Percentiles rank a stretch among this genome's conserved stretches.
Conservation (phyloP, 1,140 invertebrate species). For the Brachionus sp. region DNA sequence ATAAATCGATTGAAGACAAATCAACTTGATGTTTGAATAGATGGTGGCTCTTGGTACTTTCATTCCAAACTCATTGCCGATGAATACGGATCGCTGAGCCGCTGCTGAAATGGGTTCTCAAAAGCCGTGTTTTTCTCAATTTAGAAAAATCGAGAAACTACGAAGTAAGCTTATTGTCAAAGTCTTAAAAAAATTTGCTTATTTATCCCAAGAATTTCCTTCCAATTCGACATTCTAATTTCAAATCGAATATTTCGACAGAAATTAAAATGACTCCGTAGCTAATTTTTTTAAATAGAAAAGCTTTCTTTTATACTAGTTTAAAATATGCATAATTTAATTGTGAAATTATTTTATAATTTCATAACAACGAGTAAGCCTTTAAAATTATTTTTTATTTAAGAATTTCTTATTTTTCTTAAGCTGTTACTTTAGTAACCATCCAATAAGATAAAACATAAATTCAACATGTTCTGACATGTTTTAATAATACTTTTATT, state of each 20-base stretch:
- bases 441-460: too few relatives aligned
- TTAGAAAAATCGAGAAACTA: slow-evolving; percentile 32
- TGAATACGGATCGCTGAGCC: not conserved
- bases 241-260: not conserved
- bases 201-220: not conserved
- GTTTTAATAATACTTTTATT: too few relatives aligned
- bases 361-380: too few relatives aligned
- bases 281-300: not conserved
- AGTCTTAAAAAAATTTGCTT: not conserved
- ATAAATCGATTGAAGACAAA: not conserved
- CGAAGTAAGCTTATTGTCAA: slow-evolving; percentile 7
- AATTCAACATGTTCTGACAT: too few relatives aligned
- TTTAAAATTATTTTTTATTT: too few relatives aligned
- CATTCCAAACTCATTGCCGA: slow-evolving; percentile 19
- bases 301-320: not conserved
- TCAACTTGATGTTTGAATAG: not conserved
- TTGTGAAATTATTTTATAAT: not conserved
- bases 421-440: too few relatives aligned
- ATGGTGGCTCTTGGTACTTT: slow-evolving; percentile 21
- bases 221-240: not conserved
- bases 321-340: not conserved
- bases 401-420: too few relatives aligned
- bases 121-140: slow-evolving; percentile 11
- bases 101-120: slow-evolving; percentile 3
- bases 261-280: slow-evolving; percentile 18